Base-by-base conservation (phyloP, 2,797 vertebrate genomes). In the Molossus alvarezi region DNA sequence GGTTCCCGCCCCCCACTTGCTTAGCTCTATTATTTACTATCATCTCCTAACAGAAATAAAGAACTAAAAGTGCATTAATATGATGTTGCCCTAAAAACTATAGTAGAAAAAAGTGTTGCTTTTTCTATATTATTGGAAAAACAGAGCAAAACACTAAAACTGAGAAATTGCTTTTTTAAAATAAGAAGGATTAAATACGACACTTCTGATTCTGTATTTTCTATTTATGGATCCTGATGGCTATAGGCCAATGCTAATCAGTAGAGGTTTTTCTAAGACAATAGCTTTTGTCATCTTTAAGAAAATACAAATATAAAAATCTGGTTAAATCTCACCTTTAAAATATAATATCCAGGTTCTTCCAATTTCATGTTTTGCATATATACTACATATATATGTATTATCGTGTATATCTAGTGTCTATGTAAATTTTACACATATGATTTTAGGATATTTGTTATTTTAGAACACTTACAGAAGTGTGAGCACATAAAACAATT, bases 401-500 rank as follows among this genome's bases (percentile, higher is more conserved):
- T 41, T 53, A 9, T 10, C 65, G 37, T 48, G 55, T 77, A 9
- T 51, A 45, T 7, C 33, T 33, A 88, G 21, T 51, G 14, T 64
- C 57, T 37, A 55, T 9, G 37, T 60, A 69, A 48, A 84, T 41
- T 95, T 93, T 62, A 93, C 23, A 55, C 4, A 83, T n/a, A 57
- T 82, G 27, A 94, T 91, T 97, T 83, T 91, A 95, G 6, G 3
- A 0, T 11, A 0, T 13, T 84, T 76, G 27, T 77, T 95, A 96
- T 8, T 83, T 96, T 93, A 55, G 89, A 64, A 95, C 9, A 65
- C 8, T 90, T 97, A 84, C 55, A 96, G 17, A 95, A 94, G 80
- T 62, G 27, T 37, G 21, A 86, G 53, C 58, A 18, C 5, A 76
- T 83, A 75, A 77, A 69, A 25, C 2, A 27, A 9, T 27, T 67